Percentiles rank a stretch among this genome's conserved stretches.
Conservation (phyloP, 2,888 invertebrate species). For the Monochamus alternatus region DNA sequence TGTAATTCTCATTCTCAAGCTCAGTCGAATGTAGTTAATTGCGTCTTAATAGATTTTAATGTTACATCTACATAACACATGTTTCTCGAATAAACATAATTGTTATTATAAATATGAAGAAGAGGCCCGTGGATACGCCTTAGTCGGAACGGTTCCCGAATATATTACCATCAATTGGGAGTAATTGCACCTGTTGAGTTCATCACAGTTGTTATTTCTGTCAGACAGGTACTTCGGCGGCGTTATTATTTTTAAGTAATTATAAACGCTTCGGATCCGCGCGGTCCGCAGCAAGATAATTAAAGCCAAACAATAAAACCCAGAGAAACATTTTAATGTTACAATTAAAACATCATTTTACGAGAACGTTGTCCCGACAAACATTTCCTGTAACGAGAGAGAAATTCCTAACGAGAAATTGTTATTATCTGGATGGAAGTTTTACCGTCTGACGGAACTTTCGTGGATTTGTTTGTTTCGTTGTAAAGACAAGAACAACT, state of each 20-base stretch:
- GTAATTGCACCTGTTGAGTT: conserved; percentile 32
- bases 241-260: conserved; percentile 34
- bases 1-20: too few species aligned
- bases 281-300: conserved; percentile 25
- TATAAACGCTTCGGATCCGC: conserved; percentile 27
- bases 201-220: conserved; percentile 31
- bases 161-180: conserved; percentile 24
- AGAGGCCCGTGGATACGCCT: neutral
- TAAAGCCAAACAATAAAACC: conserved; percentile 39
- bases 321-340: conserved; percentile 31
- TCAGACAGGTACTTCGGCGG: conserved; percentile 23
- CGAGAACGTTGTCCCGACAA: conserved; percentile 56
- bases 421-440: conserved; percentile 31
- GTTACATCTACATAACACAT: too few species aligned
- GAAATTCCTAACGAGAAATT: conserved; percentile 27
- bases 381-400: conserved; percentile 43
- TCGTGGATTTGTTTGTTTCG: conserved; percentile 62
- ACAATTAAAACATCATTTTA: conserved; percentile 42
- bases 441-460: conserved; percentile 48
- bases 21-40: too few species aligned
- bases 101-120: neutral
- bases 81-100: neutral
- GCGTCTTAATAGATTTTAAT: too few species aligned
- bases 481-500: conserved; percentile 37
- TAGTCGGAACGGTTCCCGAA: conserved; percentile 7